These are phyloP conservation scores for Lutjanus campechanus DNA, from an alignment of 2,797 vertebrate genomes.

Conservation along the genomic window DNA sequence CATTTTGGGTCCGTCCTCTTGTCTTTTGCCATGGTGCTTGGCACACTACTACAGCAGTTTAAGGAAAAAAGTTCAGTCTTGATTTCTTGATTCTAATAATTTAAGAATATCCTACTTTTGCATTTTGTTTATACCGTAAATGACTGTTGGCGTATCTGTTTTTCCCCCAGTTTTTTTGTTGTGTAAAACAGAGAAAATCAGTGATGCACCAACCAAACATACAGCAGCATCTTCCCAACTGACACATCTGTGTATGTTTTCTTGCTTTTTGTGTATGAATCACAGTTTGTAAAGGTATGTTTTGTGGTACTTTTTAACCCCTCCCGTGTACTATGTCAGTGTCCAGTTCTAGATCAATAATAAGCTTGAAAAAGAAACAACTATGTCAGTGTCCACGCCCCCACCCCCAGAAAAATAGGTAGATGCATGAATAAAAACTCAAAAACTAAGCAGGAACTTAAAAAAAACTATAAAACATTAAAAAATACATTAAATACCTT, in stretches of 20 bases:
- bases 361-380: no score
- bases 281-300: not conserved
- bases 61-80: no score
- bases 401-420: not conserved
- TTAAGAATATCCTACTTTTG: no score
- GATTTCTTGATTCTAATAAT: no score
- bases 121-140: not conserved
- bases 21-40: no score
- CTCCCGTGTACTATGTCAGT: not conserved
- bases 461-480: not conserved
- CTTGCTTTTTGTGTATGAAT: not conserved
- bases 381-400: no score
- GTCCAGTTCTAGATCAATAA: not conserved
- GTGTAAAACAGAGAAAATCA: not conserved
- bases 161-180: no score
- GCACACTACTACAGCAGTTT: no score
- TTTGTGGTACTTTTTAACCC: not conserved
- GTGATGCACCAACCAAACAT: not conserved
- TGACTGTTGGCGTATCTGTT: not conserved
- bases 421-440: no score
- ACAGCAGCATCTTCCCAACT: not conserved
- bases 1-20: no score
- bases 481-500: not conserved
- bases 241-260: not conserved
- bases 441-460: not conserved